Percentiles rank a stretch among this genome's conserved stretches.
Conservation (phyloP, 2,797 vertebrate genomes). For the Ctenochaetus hawaiiensis region DNA sequence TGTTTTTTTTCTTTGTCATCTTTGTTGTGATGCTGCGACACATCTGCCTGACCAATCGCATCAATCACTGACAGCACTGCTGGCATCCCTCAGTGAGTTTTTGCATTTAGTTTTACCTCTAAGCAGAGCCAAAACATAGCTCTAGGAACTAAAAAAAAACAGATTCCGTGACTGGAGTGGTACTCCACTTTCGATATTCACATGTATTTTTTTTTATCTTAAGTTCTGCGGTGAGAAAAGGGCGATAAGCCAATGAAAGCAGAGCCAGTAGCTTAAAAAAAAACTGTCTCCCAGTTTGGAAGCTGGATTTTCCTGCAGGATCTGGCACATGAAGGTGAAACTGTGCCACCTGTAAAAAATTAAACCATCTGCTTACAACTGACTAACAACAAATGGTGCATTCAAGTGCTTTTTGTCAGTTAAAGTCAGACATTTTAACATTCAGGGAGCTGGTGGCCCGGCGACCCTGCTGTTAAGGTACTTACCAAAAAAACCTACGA, state of each 20-base stretch:
- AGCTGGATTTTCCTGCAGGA: conserved; percentile 21
- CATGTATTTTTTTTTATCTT: background rate
- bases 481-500: background rate
- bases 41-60: background rate
- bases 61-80: background rate
- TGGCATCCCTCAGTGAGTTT: background rate
- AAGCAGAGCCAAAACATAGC: background rate
- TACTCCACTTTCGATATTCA: background rate
- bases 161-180: background rate
- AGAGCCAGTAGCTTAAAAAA: background rate
- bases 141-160: background rate
- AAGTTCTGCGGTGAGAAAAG: background rate
- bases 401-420: conserved; percentile 1
- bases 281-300: background rate
- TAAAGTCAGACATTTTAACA: conserved; percentile 4
- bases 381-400: background rate
- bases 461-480: background rate
- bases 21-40: background rate
- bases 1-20: background rate
- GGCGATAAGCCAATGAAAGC: background rate
- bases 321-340: conserved; percentile 19
- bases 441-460: background rate
- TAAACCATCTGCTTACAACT: background rate
- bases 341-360: background rate
- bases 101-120: background rate